Base-by-base conservation (phyloP, 2,113 vertebrate genomes). In the Apus apus region DNA sequence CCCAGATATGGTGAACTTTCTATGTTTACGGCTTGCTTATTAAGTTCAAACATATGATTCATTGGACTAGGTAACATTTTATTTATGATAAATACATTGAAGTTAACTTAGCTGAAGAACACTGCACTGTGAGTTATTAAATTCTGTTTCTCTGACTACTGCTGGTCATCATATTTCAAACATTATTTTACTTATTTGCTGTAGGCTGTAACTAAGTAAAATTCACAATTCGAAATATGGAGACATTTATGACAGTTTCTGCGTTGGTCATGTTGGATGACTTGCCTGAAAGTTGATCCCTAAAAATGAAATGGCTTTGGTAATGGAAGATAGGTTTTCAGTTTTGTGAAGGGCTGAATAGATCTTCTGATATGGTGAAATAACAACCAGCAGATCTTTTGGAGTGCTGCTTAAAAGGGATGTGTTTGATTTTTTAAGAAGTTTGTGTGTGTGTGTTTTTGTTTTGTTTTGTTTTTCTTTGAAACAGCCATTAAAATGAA, bases 251-350 rank as follows among this genome's bases (percentile, higher is more conserved):
- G 21, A 36, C 54, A 36, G 48, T 43, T 30, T 60, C 58, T 61
- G 18, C 30, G 76, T 3, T 50, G 80, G 19, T 57, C 38, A 10
- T 18, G 38, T 32, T 8, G 20, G 9, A 27, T 64, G 64, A 26
- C 7, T 2, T 13, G 19, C 20, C 17, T 74, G n/a, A 8, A n/a
- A 53, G 7, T 0, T 64, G 45, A 73, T 45, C 14, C 6, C 1
- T 53, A 36, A 58, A 58, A 81, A 36, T 71, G 14, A 77, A 81
- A 61, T 74, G 11, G 13, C 13, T 78, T 45, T 67, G 21, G 13
- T 67, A 60, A 18, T 26, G 10, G 32, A 80, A 84, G 29, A 15
- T 5, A 25, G 1, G 0, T 30, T 86, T 86, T 65, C 19, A 29
- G 8, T 70, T 87, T 74, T 75, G 11, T 70, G 26, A 90, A 78